Evolutionary conservation across 1,140 invertebrate genomes (phyloP), one percentile per base, ranked within the genome.

Genomic region (Chlorops oryzae): DNA sequence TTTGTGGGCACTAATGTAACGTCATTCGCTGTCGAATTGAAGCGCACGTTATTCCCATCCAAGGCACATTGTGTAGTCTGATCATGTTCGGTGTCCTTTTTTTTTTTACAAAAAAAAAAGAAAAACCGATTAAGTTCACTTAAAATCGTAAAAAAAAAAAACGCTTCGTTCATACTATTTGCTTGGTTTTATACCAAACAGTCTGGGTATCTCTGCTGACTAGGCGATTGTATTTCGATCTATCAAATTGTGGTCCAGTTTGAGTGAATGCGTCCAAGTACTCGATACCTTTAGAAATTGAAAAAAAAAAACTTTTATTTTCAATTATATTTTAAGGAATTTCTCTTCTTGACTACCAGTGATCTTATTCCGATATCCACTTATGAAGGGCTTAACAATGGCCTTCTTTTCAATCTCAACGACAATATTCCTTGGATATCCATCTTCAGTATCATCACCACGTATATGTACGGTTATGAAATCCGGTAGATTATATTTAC

Each of bases 211-310:
- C 69, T 61, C 67, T 48, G 42, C 61, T 39, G 56, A 60, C 32
- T 63, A 50, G 60, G 52, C 65, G 52, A 63, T 65, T 35, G 52
- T 54, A 34, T 50, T 72, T 67, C 21, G 47, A 46, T 40, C 67
- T 63, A 20, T 70, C 63, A 10, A 66, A 60, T 22, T 61, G 59
- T 2, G 81, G 80, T 12, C 77, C 78, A 10, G 81, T 83, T 65
- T 83, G 81, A 0, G 78, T 77, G 47, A 72, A 75, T 17, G 78
- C 80, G 59, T 83, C 77, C 39, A 79, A 62, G 59, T 80, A 83
- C 55, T 77, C 70, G 7, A 74, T 60, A 22, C 55, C 59, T 35
- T 17, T 32, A 15, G 28, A 32, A 10, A 15, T 9, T 9, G 28
- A 32, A 32, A 32, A 32, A 9, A 32, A 24, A 35, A 23, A 32